A percentile compares a stretch with the other conserved stretches of the same genome.
These are phyloP conservation scores for Ceratothoa steindachneri DNA, from an alignment of 2,888 invertebrate genomes.

Conservation along the genomic window DNA sequence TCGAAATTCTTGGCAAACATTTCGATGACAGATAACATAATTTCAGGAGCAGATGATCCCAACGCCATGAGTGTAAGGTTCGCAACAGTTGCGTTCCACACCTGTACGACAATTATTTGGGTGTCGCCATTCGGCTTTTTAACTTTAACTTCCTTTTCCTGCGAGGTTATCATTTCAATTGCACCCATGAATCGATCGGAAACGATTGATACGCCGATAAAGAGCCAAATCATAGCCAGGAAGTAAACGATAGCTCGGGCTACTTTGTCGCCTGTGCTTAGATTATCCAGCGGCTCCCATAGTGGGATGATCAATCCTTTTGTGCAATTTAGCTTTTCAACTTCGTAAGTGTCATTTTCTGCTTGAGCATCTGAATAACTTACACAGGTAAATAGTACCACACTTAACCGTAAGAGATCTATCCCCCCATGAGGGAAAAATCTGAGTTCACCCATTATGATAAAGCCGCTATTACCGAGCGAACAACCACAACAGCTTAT, in stretches of 20 bases:
- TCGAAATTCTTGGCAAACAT: conserved; percentile 91
- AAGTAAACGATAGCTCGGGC: conserved; percentile 88
- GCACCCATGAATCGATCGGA: conserved; percentile 99
- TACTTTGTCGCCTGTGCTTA: conserved; percentile 70
- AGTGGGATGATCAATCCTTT: conserved; percentile 81
- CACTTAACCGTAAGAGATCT: conserved; percentile 31
- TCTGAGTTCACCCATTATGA: conserved; percentile 21
- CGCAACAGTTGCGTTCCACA: conserved; percentile 99
- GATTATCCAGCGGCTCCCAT: conserved; percentile 79
- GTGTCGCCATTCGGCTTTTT: conserved; percentile 75
- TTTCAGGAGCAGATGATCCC: conserved; percentile 97
- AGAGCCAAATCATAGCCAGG: conserved; percentile 81
- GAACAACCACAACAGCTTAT: conserved; percentile 14
- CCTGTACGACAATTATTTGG: conserved; percentile 83
- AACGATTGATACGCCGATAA: conserved; percentile 97
- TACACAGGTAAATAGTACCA: conserved; percentile 26
- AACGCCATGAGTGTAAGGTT: conserved; percentile 98
- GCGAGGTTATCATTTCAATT: conserved; percentile 97
- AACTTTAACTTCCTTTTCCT: conserved; percentile 89
- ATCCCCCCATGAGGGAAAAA: conserved; percentile 30
- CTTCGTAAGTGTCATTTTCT: conserved; percentile 29
- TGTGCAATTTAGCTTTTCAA: conserved; percentile 60
- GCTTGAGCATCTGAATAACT: conserved; percentile 21
- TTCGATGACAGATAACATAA: conserved; percentile 93
- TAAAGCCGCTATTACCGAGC: conserved; percentile 2